Conservation (phyloP, 2,797 vertebrate genomes). For the Crocodylus rhombifer region DNA sequence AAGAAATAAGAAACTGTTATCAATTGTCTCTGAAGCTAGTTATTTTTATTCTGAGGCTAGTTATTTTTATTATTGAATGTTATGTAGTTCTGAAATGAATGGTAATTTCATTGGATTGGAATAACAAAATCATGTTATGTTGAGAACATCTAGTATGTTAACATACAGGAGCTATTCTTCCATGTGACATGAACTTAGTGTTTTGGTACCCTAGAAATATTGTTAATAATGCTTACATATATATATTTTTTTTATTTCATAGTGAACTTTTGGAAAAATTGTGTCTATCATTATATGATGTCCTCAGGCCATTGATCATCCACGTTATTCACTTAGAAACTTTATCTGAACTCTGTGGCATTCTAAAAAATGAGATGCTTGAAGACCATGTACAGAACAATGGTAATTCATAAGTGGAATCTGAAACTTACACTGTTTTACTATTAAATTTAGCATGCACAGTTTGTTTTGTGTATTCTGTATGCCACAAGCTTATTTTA, state of each 20-base stretch:
- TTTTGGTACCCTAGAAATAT: slow-evolving; percentile 31
- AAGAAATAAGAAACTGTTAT: neutral
- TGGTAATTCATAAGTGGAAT: slow-evolving; percentile 78
- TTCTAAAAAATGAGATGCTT: slow-evolving; percentile 98
- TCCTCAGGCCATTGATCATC: slow-evolving; percentile 96
- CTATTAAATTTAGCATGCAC: neutral
- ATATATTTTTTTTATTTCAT: slow-evolving; percentile 44
- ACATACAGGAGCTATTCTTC: neutral
- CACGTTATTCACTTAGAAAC: slow-evolving; percentile 98
- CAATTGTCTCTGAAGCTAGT: neutral
- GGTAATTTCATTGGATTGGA: neutral
- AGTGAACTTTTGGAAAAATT: slow-evolving; percentile 96
- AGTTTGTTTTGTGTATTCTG: too few relatives aligned
- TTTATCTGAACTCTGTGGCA: slow-evolving; percentile 96
- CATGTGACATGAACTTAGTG: neutral
- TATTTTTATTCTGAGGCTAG: neutral
- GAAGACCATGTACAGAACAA: slow-evolving; percentile 99
- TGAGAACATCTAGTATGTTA: neutral
- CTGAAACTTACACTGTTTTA: neutral
- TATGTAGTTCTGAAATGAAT: rapidly evolving
- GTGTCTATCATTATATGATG: slow-evolving; percentile 94
- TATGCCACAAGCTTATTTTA: neutral
- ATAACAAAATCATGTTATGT: neutral
- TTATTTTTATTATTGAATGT: neutral
- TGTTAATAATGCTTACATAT: neutral